phyloP scores from a whole-genome alignment of 2,888 invertebrate genomes.

The Dichetophora obliterata region DNA sequence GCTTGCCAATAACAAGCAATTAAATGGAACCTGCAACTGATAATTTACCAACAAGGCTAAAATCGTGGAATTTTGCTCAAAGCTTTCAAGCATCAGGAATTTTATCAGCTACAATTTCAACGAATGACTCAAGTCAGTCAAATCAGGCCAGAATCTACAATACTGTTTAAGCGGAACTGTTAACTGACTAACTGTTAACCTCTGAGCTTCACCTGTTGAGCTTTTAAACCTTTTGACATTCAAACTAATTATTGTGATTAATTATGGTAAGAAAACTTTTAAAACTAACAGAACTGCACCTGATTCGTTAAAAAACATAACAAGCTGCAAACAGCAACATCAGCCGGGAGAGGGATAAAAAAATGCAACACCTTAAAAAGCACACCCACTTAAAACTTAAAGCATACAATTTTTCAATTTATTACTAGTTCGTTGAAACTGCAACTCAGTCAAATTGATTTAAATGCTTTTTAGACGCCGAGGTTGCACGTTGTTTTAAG shows the following conservation, averaged over 20 bases:
- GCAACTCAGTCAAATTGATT: constrained; percentile 12
- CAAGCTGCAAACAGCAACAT: neutral
- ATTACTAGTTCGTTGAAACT: neutral
- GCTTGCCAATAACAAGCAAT: neutral
- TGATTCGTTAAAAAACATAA: neutral
- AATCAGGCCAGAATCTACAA: neutral
- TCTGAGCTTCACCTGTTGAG: neutral
- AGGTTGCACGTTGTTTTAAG: neutral
- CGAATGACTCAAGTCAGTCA: neutral
- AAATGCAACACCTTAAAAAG: neutral
- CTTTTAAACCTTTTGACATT: constrained; percentile 4
- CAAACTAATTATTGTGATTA: constrained; percentile 9
- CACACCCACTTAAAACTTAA: neutral
- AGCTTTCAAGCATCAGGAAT: neutral
- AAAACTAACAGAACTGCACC: neutral
- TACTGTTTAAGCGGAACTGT: neutral
- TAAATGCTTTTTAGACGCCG: neutral
- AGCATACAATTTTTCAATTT: constrained; percentile 8
- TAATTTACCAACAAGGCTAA: neutral
- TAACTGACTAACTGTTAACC: neutral
- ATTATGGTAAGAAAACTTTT: neutral
- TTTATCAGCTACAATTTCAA: neutral
- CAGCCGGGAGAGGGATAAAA: neutral
- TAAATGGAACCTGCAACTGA: neutral
- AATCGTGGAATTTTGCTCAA: neutral